Evolutionary conservation across 2,888 invertebrate genomes (phyloP).

Genomic region (Mesoligia furuncula): DNA sequence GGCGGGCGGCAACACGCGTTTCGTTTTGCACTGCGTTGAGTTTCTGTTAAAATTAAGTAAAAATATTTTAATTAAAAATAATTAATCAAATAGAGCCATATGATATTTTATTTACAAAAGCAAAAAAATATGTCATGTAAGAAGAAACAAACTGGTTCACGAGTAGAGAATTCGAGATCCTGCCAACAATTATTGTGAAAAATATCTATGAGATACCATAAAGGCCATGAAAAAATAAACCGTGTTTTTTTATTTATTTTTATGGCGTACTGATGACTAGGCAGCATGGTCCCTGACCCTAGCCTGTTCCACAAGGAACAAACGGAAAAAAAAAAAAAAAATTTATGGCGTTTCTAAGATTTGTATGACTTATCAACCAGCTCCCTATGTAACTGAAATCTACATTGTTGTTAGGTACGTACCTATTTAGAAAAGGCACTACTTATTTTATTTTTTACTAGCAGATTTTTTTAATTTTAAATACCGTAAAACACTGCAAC

Average conservation of each 20-base stretch:
- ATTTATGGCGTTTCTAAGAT: too few relatives aligned
- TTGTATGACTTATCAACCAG: too few relatives aligned
- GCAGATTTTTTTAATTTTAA: too few relatives aligned
- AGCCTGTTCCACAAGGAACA: too few relatives aligned
- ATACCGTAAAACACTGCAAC: too few relatives aligned
- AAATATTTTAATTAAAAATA: background rate
- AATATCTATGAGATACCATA: background rate
- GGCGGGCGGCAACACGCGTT: conserved; percentile 52
- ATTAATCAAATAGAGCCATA: background rate
- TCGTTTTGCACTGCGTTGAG: conserved; percentile 25
- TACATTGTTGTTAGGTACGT: too few relatives aligned
- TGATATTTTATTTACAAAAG: background rate
- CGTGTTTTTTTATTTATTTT: background rate
- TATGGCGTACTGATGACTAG: too few relatives aligned
- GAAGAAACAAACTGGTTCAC: background rate
- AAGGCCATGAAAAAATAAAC: background rate
- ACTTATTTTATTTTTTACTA: too few relatives aligned
- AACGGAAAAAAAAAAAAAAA: too few relatives aligned
- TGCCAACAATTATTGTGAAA: background rate
- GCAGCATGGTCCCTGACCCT: too few relatives aligned
- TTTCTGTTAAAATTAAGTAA: background rate
- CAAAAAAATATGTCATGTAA: background rate
- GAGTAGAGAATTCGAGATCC: background rate
- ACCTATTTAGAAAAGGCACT: too few relatives aligned
- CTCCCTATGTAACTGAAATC: too few relatives aligned